A percentile compares a stretch with the other conserved stretches of the same genome.
phyloP scores from a whole-genome alignment of 2,113 vertebrate genomes.

The Chloroceryle aenea region DNA sequence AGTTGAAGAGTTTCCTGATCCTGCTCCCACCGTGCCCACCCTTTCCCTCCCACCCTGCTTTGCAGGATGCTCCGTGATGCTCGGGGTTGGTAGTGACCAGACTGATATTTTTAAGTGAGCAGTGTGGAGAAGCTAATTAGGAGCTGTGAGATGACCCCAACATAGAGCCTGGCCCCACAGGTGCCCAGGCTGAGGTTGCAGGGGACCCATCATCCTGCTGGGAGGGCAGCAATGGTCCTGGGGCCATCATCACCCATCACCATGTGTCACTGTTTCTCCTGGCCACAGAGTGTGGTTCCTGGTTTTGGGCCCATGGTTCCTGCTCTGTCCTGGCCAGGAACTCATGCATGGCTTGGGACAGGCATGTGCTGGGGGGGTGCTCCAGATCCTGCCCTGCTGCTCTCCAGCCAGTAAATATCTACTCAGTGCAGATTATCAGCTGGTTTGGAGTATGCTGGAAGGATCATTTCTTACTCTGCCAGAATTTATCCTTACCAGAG shows the following conservation, averaged over 20 bases:
- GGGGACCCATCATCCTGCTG: neutral
- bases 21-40: rapidly evolving
- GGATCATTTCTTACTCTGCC: neutral
- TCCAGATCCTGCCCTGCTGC: neutral
- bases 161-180: rapidly evolving
- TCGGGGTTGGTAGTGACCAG: neutral
- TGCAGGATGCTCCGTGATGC: neutral
- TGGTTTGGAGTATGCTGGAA: neutral
- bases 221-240: neutral
- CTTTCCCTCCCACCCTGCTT: no score
- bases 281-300: rapidly evolving
- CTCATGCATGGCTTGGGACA: rapidly evolving
- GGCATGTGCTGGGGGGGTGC: rapidly evolving
- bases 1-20: neutral
- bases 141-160: neutral
- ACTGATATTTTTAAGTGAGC: neutral
- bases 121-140: neutral
- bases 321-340: neutral
- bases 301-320: neutral
- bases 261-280: neutral
- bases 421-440: neutral
- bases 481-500: neutral
- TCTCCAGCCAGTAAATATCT: neutral
- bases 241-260: rapidly evolving
- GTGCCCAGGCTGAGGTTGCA: neutral